Base-by-base conservation (phyloP, 2,888 invertebrate species). In the Drosophila atripex region DNA sequence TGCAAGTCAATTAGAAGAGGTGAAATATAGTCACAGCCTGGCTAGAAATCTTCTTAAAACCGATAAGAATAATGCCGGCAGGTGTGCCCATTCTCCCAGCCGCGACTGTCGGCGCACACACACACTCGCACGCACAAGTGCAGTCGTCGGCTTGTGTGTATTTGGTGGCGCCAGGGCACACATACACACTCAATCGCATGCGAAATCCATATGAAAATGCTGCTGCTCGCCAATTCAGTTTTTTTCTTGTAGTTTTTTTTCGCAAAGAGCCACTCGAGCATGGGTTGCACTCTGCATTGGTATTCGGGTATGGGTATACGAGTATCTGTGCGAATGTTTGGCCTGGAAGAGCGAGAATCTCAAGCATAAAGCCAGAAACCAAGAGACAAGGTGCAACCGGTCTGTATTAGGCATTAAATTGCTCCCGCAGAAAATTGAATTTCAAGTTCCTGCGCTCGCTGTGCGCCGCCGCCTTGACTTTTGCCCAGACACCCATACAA, bases 401-500 rank as follows among this genome's bases (percentile, higher is more conserved):
- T 66, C 66, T 65, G 65, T 65, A 54, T 64, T 53, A 39, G 53
- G 63, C 38, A 61, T 53, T 52, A 32, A 49, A 66, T 18, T 53
- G 64, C 64, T 53, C 65, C 52, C 52, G 68, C 47, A 49, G 54
- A 49, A 54, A 54, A 66, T 54, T 43, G 49, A 54, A 47, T 50
- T 64, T 66, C 68, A 66, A 66, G 65, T 65, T 65, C 66, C 65
- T 65, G 35, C 50, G 21, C 50, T 51, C 57, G 41, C 50, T 23
- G 57, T 41, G 50, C 57, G 57, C 54, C 45, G 54, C 54, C 54
- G 54, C 63, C 63, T 63, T 66, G 66, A 65, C 66, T 47, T 68
- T 68, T 57, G 56, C 47, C 43, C 68, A 69, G 56, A 69, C 58
- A 28, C 58, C 14, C 21, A 45, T 51, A 38, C 50, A 23, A 30